Evolutionary conservation across 2,888 invertebrate genomes (phyloP).

Genomic region (Argyresthia goedartella): DNA sequence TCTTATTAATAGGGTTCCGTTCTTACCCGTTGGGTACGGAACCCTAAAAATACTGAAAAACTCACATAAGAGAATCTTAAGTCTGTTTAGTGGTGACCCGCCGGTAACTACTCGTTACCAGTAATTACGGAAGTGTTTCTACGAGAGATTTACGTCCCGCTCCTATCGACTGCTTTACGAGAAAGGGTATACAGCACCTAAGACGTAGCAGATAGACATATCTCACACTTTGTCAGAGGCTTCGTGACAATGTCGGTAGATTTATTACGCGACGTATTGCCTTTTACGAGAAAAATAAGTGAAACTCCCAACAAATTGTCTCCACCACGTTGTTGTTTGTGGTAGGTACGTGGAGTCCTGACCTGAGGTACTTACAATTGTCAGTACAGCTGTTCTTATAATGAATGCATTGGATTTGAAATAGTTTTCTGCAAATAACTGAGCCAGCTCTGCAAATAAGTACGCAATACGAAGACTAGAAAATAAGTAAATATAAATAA

Average conservation of each 20-base stretch:
- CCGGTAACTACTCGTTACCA: slow-evolving; percentile 21
- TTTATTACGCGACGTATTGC: slow-evolving; percentile 14
- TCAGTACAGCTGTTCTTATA: too few relatives aligned
- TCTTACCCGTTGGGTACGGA: too few relatives aligned
- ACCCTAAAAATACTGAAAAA: too few relatives aligned
- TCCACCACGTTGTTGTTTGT: background rate
- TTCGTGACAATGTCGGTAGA: slow-evolving; percentile 15
- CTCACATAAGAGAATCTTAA: too few relatives aligned
- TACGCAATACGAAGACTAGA: too few relatives aligned
- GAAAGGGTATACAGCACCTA: background rate
- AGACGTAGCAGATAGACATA: slow-evolving; percentile 15
- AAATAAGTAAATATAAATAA: too few relatives aligned
- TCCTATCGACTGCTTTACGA: slow-evolving; percentile 11
- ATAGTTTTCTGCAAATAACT: too few relatives aligned
- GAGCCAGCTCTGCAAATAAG: too few relatives aligned
- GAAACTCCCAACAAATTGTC: slow-evolving; percentile 2
- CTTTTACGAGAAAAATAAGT: slow-evolving; percentile 11
- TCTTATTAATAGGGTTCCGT: too few relatives aligned
- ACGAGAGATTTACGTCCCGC: slow-evolving; percentile 22
- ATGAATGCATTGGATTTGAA: too few relatives aligned
- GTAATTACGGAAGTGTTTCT: slow-evolving; percentile 27
- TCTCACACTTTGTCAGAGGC: slow-evolving; percentile 16
- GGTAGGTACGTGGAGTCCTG: too few relatives aligned
- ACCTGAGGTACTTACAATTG: too few relatives aligned
- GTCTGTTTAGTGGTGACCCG: slow-evolving; percentile 12